phyloP scores from a whole-genome alignment of 2,113 vertebrate genomes.

The Willisornis vidua region DNA sequence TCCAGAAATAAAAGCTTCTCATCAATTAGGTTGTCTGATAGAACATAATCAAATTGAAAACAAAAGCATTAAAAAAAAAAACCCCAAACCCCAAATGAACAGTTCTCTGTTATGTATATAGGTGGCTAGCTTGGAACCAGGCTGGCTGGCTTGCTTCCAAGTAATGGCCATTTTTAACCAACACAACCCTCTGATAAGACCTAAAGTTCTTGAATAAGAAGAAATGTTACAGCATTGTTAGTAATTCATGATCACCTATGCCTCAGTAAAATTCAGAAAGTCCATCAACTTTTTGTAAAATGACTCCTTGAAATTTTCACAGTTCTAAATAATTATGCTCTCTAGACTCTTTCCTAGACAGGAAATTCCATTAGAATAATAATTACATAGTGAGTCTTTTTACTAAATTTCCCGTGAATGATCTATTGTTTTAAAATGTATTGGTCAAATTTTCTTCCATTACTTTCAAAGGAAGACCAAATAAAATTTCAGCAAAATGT shows the following conservation, averaged over 20 bases:
- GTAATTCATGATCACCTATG: background rate
- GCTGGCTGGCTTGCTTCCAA: background rate
- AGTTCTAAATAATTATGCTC: background rate
- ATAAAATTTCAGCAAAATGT: background rate
- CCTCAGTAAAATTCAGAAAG: background rate
- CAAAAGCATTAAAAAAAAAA: background rate
- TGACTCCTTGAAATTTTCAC: background rate
- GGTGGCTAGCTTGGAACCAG: background rate
- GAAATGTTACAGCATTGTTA: background rate
- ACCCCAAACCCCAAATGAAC: background rate
- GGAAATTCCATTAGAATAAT: background rate
- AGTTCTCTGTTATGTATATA: background rate
- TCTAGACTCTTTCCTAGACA: background rate
- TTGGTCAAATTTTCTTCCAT: background rate
- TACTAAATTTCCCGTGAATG: background rate
- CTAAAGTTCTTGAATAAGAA: background rate
- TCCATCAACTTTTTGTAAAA: background rate
- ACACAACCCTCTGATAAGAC: background rate
- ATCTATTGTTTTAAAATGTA: background rate
- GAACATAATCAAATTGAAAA: background rate
- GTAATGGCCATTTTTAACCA: background rate
- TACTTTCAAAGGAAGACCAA: background rate
- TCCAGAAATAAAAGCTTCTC: background rate
- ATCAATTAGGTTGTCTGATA: background rate
- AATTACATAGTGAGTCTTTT: background rate